Evolutionary conservation across 2,113 vertebrate species (phyloP), one percentile per base, ranked within the genome.

Genomic region (Malurus cyaneus): DNA sequence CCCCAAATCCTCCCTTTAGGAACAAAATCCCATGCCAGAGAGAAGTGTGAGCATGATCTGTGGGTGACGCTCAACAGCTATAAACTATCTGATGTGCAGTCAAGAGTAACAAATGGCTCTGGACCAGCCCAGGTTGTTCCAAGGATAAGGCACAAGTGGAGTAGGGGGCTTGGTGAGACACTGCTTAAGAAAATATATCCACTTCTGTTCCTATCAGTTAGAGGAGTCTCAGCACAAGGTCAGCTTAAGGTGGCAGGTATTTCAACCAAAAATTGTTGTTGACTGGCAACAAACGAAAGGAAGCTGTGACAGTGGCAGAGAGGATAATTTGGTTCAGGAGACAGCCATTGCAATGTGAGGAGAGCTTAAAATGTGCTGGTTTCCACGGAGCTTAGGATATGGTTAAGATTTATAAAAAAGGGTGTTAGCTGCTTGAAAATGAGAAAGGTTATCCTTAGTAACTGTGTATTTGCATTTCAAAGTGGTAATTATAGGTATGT

Each of bases 391-490:
- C 11, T 74, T 71, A 86, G 52, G 82, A 41, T 92, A 95, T 39
- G 32, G 85, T 53, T 78, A 90, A 39, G n/a, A 53, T 76, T 93
- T 92, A 78, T 92, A 91, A 80, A 89, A 92, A 70, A 14, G 69
- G 74, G 88, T 64, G 69, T 80, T 94, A 90, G 88, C 49, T 88
- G 57, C 72, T 83, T 83, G 85, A 94, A 96, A 93, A 93, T 10
- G 36, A 93, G 88, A 92, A 84, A 64, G 36, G 93, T 96, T 96
- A 90, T 96, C 96, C 94, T 94, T 90, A 94, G 95, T 84, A 94
- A 88, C 69, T 78, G 65, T 42, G 31, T 64, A 95, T 96, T 97
- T 95, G 93, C 95, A 96, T 96, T 97, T 96, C 93, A 97, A 96
- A 97, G 95, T 78, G 82, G 69, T 94, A 96, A 96, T 97, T 96